These are phyloP conservation scores for Diadumene lineata DNA, from an alignment of 92 coral and sea anemone species.

Conservation along the genomic window DNA sequence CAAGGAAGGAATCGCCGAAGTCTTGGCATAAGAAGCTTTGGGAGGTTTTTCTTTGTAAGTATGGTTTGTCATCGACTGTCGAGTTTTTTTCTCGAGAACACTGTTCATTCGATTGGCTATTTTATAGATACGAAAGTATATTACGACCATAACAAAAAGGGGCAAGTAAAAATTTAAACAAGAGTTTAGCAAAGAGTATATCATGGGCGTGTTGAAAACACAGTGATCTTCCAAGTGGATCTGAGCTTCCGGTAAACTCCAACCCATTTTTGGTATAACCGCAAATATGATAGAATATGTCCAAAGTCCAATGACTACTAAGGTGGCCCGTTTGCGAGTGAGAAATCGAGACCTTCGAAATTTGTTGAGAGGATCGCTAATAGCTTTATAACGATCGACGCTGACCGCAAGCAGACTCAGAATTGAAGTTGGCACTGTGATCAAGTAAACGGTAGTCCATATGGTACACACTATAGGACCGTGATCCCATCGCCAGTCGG, in stretches of 20 bases:
- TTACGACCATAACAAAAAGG: conserved; percentile 64
- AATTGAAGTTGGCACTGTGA: conserved; percentile 92
- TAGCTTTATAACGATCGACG: conserved; percentile 87
- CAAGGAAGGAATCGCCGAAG: not conserved
- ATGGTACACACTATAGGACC: conserved; percentile 65
- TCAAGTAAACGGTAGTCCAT: conserved; percentile 85
- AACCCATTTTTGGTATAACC: conserved; percentile 85
- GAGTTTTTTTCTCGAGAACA: conserved; percentile 23
- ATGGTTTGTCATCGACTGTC: conserved; percentile 45
- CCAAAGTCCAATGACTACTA: conserved; percentile 76
- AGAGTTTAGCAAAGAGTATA: conserved; percentile 83
- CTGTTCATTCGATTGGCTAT: conserved; percentile 53
- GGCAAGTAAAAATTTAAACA: conserved; percentile 90
- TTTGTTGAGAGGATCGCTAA: conserved; percentile 77
- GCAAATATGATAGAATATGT: conserved; percentile 77
- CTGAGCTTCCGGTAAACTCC: conserved; percentile 55
- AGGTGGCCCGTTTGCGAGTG: conserved; percentile 70
- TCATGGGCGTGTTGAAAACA: conserved; percentile 66
- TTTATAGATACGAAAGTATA: conserved; percentile 71
- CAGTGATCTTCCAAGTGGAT: conserved; percentile 34
- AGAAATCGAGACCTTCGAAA: conserved; percentile 70
- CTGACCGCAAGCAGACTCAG: conserved; percentile 83
- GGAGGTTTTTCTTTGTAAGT: not conserved
- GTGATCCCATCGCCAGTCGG: conserved; percentile 65
- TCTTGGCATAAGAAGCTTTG: not conserved